A percentile compares a stretch with the other conserved stretches of the same genome.
These are phyloP conservation scores for Dicaeum eximium DNA, from an alignment of 2,113 vertebrate genomes.

Conservation along the genomic window DNA sequence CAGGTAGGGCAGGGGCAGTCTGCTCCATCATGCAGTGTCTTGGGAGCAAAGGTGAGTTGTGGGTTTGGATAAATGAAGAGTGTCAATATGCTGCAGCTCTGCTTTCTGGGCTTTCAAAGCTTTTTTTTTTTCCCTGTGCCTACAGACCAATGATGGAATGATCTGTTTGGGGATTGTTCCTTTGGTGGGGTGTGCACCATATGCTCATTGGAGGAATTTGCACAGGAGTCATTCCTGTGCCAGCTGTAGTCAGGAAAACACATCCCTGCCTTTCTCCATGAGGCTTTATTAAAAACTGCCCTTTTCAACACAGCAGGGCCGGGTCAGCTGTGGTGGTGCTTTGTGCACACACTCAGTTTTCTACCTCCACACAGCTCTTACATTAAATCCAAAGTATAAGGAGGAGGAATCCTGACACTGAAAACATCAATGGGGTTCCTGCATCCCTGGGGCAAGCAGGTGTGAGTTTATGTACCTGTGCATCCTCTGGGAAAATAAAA, in stretches of 20 bases:
- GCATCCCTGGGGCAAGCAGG: accelerated
- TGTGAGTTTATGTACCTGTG: not conserved
- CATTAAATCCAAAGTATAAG: not conserved
- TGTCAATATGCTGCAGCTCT: not conserved
- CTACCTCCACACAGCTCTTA: not conserved
- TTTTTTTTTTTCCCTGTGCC: not conserved
- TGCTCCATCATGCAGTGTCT: not conserved
- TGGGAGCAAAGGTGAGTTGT: not conserved
- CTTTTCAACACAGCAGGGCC: not conserved
- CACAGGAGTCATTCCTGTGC: not conserved
- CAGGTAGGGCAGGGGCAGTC: not conserved
- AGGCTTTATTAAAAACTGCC: not conserved
- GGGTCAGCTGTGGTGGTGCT: not conserved
- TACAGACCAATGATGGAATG: not conserved
- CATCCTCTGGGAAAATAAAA: not conserved
- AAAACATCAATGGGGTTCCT: not conserved
- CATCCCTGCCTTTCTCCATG: not conserved
- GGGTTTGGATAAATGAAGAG: not conserved
- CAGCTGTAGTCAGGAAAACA: not conserved
- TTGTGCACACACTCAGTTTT: not conserved
- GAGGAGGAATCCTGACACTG: not conserved
- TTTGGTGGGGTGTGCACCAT: accelerated
- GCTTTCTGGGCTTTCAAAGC: not conserved
- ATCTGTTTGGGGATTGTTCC: not conserved
- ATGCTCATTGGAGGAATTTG: not conserved